A percentile compares a stretch with the other conserved stretches of the same genome.
Conservation (phyloP, 2,888 invertebrate genomes). For the Empis stercorea region DNA sequence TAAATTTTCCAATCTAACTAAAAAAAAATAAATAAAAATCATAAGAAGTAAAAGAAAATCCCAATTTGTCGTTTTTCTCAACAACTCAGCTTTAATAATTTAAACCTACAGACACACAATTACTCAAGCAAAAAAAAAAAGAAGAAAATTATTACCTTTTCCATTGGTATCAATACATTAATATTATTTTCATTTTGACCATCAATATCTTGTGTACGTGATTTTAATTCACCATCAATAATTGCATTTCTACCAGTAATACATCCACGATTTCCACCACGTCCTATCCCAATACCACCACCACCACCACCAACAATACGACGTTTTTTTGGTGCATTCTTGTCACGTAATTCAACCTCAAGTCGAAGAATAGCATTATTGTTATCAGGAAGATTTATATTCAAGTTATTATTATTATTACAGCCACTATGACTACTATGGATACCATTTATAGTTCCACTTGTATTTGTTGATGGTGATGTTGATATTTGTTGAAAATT, state of each 20-base stretch:
- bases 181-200: conserved; percentile 26
- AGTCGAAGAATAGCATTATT: conserved; percentile 33
- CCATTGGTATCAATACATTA: conserved; percentile 50
- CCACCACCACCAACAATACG: conserved; percentile 32
- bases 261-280: conserved; percentile 11
- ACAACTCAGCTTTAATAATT: no score
- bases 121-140: no score
- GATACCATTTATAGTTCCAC: conserved; percentile 5
- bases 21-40: no score
- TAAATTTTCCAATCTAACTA: no score
- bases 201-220: conserved; percentile 17
- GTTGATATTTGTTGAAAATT: conserved; percentile 5
- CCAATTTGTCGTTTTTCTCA: no score
- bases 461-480: background rate
- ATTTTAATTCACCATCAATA: background rate
- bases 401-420: conserved; percentile 36
- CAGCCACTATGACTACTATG: conserved; percentile 10
- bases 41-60: no score
- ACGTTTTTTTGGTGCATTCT: conserved; percentile 35
- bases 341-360: conserved; percentile 38
- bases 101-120: no score
- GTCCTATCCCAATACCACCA: conserved; percentile 28
- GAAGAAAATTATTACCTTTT: conserved; percentile 36
- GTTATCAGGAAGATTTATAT: conserved; percentile 37
- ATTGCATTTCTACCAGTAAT: conserved; percentile 9